phyloP scores from a whole-genome alignment of 2,888 invertebrate genomes.

The Lasioglossum leucozonium region DNA sequence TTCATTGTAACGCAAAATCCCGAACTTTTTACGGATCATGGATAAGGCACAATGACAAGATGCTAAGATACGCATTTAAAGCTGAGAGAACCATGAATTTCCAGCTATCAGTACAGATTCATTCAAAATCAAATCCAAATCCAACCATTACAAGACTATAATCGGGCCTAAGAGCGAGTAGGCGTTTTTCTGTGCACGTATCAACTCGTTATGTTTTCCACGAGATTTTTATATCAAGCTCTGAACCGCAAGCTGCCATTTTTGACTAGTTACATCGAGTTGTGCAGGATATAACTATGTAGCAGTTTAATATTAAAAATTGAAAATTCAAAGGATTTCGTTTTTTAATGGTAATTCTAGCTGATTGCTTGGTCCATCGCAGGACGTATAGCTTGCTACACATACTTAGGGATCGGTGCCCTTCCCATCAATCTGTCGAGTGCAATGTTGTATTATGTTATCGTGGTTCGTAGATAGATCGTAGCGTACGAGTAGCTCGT shows the following conservation, averaged over 20 bases:
- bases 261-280: not conserved
- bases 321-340: not conserved
- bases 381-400: not conserved
- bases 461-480: not conserved
- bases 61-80: not conserved
- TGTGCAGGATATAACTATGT: not conserved
- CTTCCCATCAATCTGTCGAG: not conserved
- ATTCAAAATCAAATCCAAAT: not conserved
- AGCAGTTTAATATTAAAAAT: not conserved
- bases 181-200: not conserved
- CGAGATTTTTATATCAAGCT: not conserved
- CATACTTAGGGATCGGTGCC: not conserved
- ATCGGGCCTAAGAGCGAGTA: not conserved
- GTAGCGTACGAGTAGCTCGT: not conserved
- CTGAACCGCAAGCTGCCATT: not conserved
- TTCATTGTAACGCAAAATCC: not conserved
- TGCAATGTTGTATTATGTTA: too few species aligned
- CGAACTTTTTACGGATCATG: not conserved
- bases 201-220: not conserved
- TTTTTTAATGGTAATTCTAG: not conserved
- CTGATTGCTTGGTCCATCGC: not conserved
- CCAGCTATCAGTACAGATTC: not conserved
- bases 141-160: not conserved
- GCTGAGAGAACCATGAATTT: not conserved
- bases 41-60: not conserved